Evolutionary conservation across 2,113 vertebrate species (phyloP).

Genomic region (Sturnira hondurensis): DNA sequence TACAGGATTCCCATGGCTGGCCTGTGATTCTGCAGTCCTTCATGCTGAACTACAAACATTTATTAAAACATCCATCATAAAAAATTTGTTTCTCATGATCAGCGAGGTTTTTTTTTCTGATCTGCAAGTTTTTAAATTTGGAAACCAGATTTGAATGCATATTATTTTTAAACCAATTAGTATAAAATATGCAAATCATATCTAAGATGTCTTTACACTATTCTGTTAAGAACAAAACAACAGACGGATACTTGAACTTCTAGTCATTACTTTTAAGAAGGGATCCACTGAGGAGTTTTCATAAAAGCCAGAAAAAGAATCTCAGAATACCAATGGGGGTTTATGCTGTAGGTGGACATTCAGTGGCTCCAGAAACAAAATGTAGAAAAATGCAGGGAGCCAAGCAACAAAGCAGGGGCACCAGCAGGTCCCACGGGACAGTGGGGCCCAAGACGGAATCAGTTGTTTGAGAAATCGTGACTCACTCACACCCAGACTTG

Average conservation of each 20-base stretch:
- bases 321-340: not conserved
- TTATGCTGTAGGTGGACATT: not conserved
- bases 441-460: not conserved
- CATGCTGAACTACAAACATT: not conserved
- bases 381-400: not conserved
- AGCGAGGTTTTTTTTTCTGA: not conserved
- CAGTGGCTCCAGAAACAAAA: not conserved
- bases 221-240: conserved; percentile 5
- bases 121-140: not conserved
- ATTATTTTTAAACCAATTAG: not conserved
- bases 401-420: not conserved
- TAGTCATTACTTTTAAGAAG: not conserved
- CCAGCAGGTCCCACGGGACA: not conserved
- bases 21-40: not conserved
- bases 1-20: not conserved
- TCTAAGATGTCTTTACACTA: not conserved
- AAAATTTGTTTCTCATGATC: not conserved
- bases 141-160: not conserved
- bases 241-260: not conserved
- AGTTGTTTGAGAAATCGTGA: not conserved
- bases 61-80: not conserved
- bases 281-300: not conserved
- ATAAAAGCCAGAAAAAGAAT: not conserved
- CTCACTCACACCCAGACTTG: not conserved
- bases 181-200: conserved; percentile 18